Conservation (phyloP, 2,888 invertebrate genomes). For the Drosophila mayaguana region DNA sequence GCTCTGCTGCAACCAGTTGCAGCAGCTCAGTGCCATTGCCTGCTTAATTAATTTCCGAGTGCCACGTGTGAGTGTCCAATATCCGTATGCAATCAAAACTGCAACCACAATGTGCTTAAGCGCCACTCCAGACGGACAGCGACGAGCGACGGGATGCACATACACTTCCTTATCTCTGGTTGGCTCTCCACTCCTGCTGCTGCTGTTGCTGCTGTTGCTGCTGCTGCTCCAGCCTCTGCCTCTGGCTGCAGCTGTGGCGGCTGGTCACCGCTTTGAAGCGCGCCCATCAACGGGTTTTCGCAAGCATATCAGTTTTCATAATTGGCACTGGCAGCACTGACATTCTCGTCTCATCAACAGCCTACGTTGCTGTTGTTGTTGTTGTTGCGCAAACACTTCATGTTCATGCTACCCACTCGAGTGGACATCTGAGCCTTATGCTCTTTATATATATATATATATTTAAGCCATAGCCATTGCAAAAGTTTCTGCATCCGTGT, state of each 20-base stretch:
- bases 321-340: constrained; percentile 76
- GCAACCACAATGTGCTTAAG: constrained; percentile 66
- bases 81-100: constrained; percentile 74
- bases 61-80: constrained; percentile 81
- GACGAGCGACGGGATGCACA: constrained; percentile 4
- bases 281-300: constrained; percentile 78
- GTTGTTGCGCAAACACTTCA: constrained; percentile 80
- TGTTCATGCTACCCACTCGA: constrained; percentile 79
- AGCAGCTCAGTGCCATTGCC: constrained; percentile 36
- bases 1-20: constrained; percentile 24
- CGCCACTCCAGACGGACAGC: constrained; percentile 38
- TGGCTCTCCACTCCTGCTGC: not conserved
- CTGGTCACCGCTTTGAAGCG: constrained; percentile 66
- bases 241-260: constrained; percentile 5
- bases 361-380: constrained; percentile 42
- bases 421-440: constrained; percentile 76
- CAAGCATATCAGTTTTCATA: constrained; percentile 81
- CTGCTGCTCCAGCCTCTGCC: not conserved
- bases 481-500: constrained; percentile 42
- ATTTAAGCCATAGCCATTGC: constrained; percentile 56
- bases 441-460: constrained; percentile 38
- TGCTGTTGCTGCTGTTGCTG: not conserved
- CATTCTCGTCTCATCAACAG: constrained; percentile 46
- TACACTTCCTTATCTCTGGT: constrained; percentile 24
- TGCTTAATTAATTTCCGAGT: constrained; percentile 79